These are phyloP conservation scores for Tetramorium alpestre DNA, from an alignment of 1,140 invertebrate species.

Conservation along the genomic window DNA sequence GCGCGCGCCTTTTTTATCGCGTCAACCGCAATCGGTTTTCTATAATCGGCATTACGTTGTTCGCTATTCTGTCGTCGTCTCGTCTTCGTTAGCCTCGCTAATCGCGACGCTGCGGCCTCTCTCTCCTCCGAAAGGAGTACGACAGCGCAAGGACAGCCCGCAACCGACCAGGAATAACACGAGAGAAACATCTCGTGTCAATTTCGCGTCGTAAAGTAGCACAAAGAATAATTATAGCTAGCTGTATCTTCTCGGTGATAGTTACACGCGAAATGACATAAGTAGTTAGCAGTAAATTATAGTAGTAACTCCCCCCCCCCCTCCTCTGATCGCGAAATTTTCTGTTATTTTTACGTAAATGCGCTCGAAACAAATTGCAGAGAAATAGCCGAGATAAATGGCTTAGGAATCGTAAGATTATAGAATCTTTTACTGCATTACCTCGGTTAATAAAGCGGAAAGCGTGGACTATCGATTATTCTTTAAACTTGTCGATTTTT, in stretches of 20 bases:
- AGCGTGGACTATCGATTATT: not conserved
- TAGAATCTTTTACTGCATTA: not conserved
- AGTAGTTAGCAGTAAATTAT: not conserved
- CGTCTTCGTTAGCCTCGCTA: slow-evolving; percentile 70
- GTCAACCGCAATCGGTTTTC: not conserved
- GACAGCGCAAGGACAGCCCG: slow-evolving; percentile 52
- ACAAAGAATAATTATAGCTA: slow-evolving; percentile 24
- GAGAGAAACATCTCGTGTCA: slow-evolving; percentile 50
- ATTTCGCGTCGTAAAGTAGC: slow-evolving; percentile 12
- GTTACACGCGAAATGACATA: not conserved
- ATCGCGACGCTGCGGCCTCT: slow-evolving; percentile 72
- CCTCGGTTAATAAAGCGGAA: not conserved
- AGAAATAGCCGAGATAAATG: not conserved
- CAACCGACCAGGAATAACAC: slow-evolving; percentile 52
- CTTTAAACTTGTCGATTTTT: not conserved
- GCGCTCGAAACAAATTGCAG: not conserved
- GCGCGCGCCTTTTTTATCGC: not conserved
- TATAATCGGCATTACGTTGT: not conserved
- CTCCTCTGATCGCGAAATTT: slow-evolving; percentile 4
- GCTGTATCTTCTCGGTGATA: not conserved
- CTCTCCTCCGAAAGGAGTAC: slow-evolving; percentile 76
- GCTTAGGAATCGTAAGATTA: not conserved
- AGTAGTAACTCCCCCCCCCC: not conserved
- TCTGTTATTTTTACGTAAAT: slow-evolving; percentile 17
- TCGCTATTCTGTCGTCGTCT: not conserved